A percentile compares a stretch with the other conserved stretches of the same genome.
Conservation (phyloP, 1,140 invertebrate genomes). For the Trachelipus rathkii region DNA sequence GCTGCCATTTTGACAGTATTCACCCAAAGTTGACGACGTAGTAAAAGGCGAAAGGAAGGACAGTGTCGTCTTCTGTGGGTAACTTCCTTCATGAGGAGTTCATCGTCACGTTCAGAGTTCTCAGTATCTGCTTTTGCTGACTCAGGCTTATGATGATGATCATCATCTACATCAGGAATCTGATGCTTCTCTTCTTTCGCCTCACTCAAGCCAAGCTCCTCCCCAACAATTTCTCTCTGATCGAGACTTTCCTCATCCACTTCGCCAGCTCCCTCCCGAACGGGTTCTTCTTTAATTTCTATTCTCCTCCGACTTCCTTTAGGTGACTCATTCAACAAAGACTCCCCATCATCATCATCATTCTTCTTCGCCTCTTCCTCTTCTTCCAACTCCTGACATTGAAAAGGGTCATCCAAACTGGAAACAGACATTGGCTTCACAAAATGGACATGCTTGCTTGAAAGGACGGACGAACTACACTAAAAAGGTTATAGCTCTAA, state of each 20-base stretch:
- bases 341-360: no score
- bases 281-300: not conserved
- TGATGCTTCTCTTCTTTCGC: no score
- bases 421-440: constrained; percentile 1
- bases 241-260: not conserved
- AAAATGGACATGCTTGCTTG: not conserved
- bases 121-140: not conserved
- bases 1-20: constrained; percentile 2
- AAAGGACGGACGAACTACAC: not conserved
- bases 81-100: not conserved
- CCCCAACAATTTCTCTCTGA: not conserved
- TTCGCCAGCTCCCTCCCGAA: not conserved
- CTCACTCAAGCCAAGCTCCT: no score
- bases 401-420: not conserved
- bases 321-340: no score
- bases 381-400: not conserved
- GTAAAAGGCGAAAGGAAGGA: not conserved
- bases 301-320: not conserved
- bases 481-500: not conserved
- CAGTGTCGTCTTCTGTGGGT: not conserved
- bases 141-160: not conserved
- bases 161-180: no score
- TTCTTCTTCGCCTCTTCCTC: not conserved
- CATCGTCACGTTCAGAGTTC: not conserved
- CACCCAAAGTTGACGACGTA: not conserved